Evolutionary conservation across 2,797 vertebrate genomes (phyloP).

Genomic region (Simalia tracyae): DNA sequence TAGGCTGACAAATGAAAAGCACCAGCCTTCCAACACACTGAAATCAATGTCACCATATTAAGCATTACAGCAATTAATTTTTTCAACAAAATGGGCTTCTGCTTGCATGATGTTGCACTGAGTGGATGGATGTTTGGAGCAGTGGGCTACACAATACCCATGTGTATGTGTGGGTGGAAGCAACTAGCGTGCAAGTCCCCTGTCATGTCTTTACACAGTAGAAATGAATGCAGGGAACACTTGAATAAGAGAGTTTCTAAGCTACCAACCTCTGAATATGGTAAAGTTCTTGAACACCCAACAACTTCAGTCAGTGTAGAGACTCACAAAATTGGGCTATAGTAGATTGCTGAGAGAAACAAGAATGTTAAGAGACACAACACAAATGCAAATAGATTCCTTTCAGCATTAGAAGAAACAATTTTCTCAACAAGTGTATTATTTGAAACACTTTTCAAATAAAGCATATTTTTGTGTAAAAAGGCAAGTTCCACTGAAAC

Average conservation of each 20-base stretch:
- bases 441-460: constrained; percentile 8
- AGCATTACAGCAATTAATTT: neutral
- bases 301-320: neutral
- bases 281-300: neutral
- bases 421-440: constrained; percentile 42
- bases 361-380: neutral
- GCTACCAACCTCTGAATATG: neutral
- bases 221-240: neutral
- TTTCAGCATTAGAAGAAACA: constrained; percentile 21
- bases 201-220: neutral
- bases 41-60: neutral
- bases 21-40: neutral
- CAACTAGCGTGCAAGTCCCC: neutral
- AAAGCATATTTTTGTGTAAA: constrained; percentile 39
- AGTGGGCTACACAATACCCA: neutral
- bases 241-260: neutral
- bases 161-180: too few species aligned
- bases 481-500: constrained; percentile 56
- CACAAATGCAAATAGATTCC: constrained; percentile 17
- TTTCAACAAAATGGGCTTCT: neutral
- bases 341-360: neutral
- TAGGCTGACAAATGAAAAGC: neutral
- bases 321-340: neutral
- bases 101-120: neutral
- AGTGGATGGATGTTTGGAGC: neutral